phyloP scores from a whole-genome alignment of 92 coral and sea anemone genomes.

The Epizoanthus scotinus region DNA sequence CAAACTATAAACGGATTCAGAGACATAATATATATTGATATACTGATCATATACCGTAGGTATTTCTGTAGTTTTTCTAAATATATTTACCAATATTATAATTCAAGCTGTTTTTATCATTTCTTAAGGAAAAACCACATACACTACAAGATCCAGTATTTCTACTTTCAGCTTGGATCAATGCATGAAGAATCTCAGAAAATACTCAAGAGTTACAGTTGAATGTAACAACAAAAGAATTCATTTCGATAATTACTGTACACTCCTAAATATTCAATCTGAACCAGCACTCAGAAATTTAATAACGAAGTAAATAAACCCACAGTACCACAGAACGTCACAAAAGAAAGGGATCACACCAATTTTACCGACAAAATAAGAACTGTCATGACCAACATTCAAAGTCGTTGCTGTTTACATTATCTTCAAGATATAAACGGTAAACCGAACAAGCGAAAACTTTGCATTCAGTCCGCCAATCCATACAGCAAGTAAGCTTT shows the following conservation, averaged over 20 bases:
- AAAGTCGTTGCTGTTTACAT: slow-evolving; percentile 31
- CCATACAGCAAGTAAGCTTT: neutral
- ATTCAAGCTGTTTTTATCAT: no score
- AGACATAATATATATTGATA: no score
- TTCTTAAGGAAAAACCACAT: no score
- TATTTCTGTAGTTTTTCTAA: no score
- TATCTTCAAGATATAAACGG: neutral
- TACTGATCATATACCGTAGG: no score
- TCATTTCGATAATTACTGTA: slow-evolving; percentile 21
- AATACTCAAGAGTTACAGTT: slow-evolving; percentile 1
- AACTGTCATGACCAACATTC: slow-evolving; percentile 21
- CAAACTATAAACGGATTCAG: no score
- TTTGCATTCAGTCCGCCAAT: neutral
- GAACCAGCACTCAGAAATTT: neutral
- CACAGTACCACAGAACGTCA: slow-evolving; percentile 8
- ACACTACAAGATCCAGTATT: no score
- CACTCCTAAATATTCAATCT: neutral
- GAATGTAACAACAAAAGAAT: slow-evolving; percentile 47
- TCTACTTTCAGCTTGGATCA: no score
- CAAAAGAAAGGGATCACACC: neutral
- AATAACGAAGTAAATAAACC: slow-evolving; percentile 5
- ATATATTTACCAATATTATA: no score
- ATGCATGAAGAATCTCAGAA: no score
- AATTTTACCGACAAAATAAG: slow-evolving; percentile 1
- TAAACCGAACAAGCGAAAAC: neutral